Conservation (phyloP, 2,113 vertebrate genomes). For the Podilymbus podiceps region DNA sequence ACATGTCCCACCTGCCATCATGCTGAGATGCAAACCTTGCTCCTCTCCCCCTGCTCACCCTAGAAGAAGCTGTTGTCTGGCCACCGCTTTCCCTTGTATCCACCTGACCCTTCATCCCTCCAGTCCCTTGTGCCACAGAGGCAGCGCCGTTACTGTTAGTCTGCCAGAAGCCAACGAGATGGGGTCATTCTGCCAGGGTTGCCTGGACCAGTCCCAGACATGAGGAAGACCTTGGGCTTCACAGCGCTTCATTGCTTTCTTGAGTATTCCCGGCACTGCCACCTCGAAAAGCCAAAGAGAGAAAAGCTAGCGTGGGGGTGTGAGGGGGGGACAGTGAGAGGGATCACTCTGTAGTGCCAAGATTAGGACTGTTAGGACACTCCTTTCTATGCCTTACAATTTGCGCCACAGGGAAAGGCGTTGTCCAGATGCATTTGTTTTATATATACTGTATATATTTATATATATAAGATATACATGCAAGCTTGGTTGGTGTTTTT, state of each 20-base stretch:
- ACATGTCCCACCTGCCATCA: background rate
- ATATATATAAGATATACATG: slow-evolving; percentile 80
- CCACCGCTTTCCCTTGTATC: slow-evolving; percentile 5
- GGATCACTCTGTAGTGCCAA: slow-evolving; percentile 51
- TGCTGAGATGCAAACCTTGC: slow-evolving; percentile 45
- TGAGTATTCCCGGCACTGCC: background rate
- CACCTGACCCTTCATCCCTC: background rate
- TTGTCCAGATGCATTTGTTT: slow-evolving; percentile 73
- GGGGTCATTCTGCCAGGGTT: background rate
- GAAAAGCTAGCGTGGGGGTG: background rate
- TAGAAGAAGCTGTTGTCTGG: slow-evolving; percentile 32
- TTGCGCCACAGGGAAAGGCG: slow-evolving; percentile 62
- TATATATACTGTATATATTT: slow-evolving; percentile 81
- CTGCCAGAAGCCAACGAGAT: background rate
- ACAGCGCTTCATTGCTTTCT: background rate
- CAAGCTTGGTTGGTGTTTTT: slow-evolving; percentile 76
- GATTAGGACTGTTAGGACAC: slow-evolving; percentile 51
- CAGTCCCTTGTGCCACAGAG: background rate
- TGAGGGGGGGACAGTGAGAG: background rate
- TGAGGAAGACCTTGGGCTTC: slow-evolving; percentile 6
- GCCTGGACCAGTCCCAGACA: background rate
- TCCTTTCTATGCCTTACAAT: slow-evolving; percentile 55
- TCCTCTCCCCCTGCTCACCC: background rate
- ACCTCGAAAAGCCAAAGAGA: slow-evolving; percentile 36
- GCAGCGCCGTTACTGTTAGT: background rate